Conservation (phyloP, 2,113 vertebrate genomes). For the Phylloscopus whistleri region DNA sequence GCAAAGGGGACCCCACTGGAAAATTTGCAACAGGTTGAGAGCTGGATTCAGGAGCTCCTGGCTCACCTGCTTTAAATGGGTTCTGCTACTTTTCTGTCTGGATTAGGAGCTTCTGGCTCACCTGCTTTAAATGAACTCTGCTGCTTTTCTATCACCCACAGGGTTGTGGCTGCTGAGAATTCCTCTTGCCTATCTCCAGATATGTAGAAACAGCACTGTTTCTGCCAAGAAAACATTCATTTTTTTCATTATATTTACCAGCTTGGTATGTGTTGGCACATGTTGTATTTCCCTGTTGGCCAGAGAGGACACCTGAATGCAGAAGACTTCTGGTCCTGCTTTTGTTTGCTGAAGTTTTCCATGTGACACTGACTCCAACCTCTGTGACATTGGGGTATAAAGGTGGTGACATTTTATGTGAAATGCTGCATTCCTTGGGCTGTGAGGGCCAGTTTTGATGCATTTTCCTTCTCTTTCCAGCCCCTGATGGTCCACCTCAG, state of each 20-base stretch:
- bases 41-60: background rate
- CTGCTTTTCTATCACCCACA: background rate
- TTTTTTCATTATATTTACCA: background rate
- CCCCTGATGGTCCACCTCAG: slow-evolving; percentile 94
- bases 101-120: background rate
- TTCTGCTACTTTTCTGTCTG: background rate
- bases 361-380: background rate
- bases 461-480: slow-evolving; percentile 68
- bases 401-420: background rate
- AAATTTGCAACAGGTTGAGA: background rate
- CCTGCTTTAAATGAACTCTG: background rate
- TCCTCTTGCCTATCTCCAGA: background rate
- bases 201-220: background rate
- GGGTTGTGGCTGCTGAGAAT: background rate
- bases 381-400: background rate
- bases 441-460: background rate
- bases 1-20: background rate
- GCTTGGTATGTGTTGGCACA: background rate
- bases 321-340: background rate
- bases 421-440: background rate
- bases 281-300: background rate
- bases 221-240: background rate
- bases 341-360: background rate
- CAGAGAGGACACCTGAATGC: background rate
- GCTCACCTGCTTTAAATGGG: background rate